Evolutionary conservation across 2,888 invertebrate species (phyloP).

Genomic region (Heliconius cydno): DNA sequence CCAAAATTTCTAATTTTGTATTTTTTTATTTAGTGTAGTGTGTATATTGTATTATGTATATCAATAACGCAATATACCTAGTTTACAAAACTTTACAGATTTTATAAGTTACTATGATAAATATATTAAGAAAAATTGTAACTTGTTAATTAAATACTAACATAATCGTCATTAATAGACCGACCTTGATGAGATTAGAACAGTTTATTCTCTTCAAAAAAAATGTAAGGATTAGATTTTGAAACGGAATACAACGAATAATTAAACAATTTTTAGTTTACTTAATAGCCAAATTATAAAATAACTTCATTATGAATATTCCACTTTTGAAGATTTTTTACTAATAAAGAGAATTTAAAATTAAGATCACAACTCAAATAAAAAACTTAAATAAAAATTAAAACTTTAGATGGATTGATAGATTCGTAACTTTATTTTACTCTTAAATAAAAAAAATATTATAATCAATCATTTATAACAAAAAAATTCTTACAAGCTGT

Average conservation of each 20-base stretch:
- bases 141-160: neutral
- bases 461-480: too few relatives aligned
- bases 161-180: neutral
- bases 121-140: neutral
- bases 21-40: neutral
- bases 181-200: neutral
- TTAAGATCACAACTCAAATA: too few relatives aligned
- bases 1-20: conserved; percentile 7
- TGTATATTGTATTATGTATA: neutral
- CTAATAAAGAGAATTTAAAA: neutral
- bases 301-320: neutral
- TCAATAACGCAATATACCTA: neutral
- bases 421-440: too few relatives aligned
- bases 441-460: too few relatives aligned
- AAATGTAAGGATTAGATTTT: neutral
- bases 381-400: too few relatives aligned
- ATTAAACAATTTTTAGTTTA: neutral
- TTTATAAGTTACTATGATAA: neutral
- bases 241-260: neutral
- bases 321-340: neutral
- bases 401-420: too few relatives aligned
- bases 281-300: neutral
- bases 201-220: neutral
- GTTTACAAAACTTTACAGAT: neutral
- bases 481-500: too few relatives aligned